Evolutionary conservation across 2,797 vertebrate genomes (phyloP).

Genomic region (Ptychobarbus kaznakovi): DNA sequence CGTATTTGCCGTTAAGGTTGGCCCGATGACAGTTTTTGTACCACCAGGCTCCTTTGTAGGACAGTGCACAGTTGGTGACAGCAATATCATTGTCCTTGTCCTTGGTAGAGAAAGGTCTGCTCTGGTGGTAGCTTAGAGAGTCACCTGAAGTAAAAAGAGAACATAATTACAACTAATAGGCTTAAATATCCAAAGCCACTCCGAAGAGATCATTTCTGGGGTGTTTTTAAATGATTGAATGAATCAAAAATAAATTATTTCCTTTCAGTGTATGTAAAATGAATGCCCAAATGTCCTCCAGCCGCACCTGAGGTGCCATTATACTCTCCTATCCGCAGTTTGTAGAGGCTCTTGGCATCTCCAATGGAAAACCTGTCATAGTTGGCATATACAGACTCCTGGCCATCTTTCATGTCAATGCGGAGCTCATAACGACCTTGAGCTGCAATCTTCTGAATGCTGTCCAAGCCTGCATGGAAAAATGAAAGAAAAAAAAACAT

Average conservation of each 20-base stretch:
- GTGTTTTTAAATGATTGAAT: neutral
- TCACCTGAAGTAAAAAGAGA: conserved; percentile 81
- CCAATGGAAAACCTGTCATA: conserved; percentile 94
- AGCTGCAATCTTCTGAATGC: conserved; percentile 90
- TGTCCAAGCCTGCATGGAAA: conserved; percentile 88
- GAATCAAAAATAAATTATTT: neutral
- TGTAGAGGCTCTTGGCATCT: conserved; percentile 90
- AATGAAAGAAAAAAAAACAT: neutral
- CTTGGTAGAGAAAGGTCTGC: conserved; percentile 96
- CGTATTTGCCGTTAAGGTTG: conserved; percentile 98
- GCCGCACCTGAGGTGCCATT: conserved; percentile 93
- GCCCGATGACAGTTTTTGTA: conserved; percentile 99
- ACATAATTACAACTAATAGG: neutral
- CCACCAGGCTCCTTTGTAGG: conserved; percentile 99
- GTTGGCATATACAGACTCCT: conserved; percentile 88
- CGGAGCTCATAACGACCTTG: conserved; percentile 94
- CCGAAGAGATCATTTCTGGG: neutral
- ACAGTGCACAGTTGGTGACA: conserved; percentile 97
- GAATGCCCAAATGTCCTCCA: neutral
- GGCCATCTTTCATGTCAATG: conserved; percentile 94
- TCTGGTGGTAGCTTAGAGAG: conserved; percentile 96
- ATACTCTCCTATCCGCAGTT: conserved; percentile 92
- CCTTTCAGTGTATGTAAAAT: neutral
- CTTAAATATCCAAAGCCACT: neutral
- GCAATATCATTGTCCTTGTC: conserved; percentile 97